Conservation (phyloP, 2,888 invertebrate species). For the Mechanitis mazaeus region DNA sequence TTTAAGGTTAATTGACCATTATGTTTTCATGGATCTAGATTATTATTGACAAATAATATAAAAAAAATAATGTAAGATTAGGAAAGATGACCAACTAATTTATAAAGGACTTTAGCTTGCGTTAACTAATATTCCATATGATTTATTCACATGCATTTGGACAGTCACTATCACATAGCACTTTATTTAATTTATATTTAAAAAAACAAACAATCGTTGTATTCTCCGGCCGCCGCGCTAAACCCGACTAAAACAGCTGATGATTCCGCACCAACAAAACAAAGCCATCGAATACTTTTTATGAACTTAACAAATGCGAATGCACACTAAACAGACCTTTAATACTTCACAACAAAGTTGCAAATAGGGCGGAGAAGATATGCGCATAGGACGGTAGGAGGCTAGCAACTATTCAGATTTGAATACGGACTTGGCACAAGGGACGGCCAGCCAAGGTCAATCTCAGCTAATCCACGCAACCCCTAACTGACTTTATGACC, state of each 20-base stretch:
- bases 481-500: conserved; percentile 45
- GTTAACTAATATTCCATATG: no score
- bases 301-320: conserved; percentile 40
- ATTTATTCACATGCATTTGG: no score
- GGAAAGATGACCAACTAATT: no score
- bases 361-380: conserved; percentile 43
- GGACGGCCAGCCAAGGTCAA: conserved; percentile 62
- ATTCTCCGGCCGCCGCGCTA: conserved; percentile 53
- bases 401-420: conserved; percentile 67
- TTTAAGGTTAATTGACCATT: no score
- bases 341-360: conserved; percentile 41
- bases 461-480: conserved; percentile 69
- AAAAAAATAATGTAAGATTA: no score
- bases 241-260: conserved; percentile 63
- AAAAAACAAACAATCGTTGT: conserved; percentile 46
- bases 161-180: conserved; percentile 22
- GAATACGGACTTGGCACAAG: conserved; percentile 49
- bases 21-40: no score
- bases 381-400: conserved; percentile 61
- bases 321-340: conserved; percentile 44
- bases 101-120: no score
- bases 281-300: conserved; percentile 40
- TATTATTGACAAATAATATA: no score
- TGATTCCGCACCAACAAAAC: conserved; percentile 70
- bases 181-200: conserved; percentile 7